Base-by-base conservation (phyloP, 2,797 vertebrate species). In the Benthosema pterotum region DNA sequence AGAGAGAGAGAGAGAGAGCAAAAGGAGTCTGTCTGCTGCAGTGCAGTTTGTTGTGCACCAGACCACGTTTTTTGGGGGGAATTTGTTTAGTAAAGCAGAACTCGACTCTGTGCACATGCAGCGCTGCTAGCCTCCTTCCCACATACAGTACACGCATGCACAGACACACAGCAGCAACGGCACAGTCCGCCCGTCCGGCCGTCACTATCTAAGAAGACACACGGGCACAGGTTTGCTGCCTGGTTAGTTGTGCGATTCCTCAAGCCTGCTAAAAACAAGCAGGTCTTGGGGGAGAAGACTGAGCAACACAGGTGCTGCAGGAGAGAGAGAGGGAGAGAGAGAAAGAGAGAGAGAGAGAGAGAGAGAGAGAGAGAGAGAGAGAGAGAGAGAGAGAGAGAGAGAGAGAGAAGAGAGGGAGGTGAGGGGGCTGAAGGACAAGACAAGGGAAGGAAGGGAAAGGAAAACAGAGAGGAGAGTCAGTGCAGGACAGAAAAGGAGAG, bases 261-360 rank as follows among this genome's bases (percentile, higher is more conserved):
- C 56, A 63, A 64, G 67, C 65, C 64, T 61, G 66, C 69, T 55
- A 67, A 42, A 71, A 72, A 66, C n/a, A 8, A 71, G 65, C 60
- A 38, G 32, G 32, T 74, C 52, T 18, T 58, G 16, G 43, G 51
- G 68, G 46, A 52, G 63, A 74, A 67, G 67, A 91, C 64, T 74
- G 85, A 83, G 84, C 75, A 71, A 81, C 86, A 89, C 90, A 91
- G 91, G 89, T 91, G 90, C 80, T 72, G 78, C 63, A 65, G 48
- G 54, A 71, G 50, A 22, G 11, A 45, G 42, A 25, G 38, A 46
- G 58, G 57, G 49, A 14, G 48, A 49, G 51, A 53, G 18, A 59
- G 50, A 53, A 42, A 69, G 57, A 61, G 58, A 56, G 42, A 28
- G 57, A 46, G 32, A 47, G n/a, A 19, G 18, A 50, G 18, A 25